phyloP scores from a whole-genome alignment of 23 tunicate genomes.

The Botrylloides violaceus region DNA sequence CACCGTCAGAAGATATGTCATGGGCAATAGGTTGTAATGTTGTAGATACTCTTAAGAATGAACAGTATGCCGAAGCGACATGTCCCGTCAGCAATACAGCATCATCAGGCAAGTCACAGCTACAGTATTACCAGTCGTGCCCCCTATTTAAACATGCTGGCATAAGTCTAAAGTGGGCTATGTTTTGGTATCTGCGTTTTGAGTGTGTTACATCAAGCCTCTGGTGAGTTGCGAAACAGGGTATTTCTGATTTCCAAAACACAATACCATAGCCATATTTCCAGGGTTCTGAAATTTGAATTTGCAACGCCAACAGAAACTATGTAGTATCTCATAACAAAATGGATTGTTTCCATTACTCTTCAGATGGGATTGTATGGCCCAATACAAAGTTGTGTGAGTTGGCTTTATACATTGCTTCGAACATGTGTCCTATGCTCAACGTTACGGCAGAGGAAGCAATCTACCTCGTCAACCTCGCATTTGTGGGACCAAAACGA shows the following conservation, averaged over 20 bases:
- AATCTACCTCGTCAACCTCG: constrained; percentile 50
- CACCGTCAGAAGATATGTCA: constrained; percentile 22
- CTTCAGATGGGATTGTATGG: constrained; percentile 66
- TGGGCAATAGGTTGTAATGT: constrained; percentile 74
- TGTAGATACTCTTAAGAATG: constrained; percentile 35
- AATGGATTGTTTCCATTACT: too few species aligned
- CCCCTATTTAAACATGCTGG: too few species aligned
- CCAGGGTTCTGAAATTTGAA: too few species aligned
- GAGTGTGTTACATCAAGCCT: too few species aligned
- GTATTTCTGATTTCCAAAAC: too few species aligned
- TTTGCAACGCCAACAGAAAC: too few species aligned
- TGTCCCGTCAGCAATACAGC: constrained; percentile 39
- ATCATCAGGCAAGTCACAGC: constrained; percentile 24
- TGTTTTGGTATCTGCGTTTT: too few species aligned
- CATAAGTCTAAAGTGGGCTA: too few species aligned
- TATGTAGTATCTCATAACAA: too few species aligned
- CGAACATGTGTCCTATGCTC: constrained; percentile 75
- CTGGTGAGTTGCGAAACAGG: too few species aligned
- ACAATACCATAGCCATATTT: too few species aligned
- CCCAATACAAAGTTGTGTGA: constrained; percentile 40
- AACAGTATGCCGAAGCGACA: constrained; percentile 40
- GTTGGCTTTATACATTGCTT: constrained; percentile 39
- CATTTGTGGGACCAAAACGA: constrained; percentile 31
- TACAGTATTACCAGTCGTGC: too few species aligned
- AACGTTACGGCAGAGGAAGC: constrained; percentile 57